Percentiles rank a stretch among this genome's conserved stretches.
Conservation (phyloP, 2,797 vertebrate species). For the Synanceia verrucosa region DNA sequence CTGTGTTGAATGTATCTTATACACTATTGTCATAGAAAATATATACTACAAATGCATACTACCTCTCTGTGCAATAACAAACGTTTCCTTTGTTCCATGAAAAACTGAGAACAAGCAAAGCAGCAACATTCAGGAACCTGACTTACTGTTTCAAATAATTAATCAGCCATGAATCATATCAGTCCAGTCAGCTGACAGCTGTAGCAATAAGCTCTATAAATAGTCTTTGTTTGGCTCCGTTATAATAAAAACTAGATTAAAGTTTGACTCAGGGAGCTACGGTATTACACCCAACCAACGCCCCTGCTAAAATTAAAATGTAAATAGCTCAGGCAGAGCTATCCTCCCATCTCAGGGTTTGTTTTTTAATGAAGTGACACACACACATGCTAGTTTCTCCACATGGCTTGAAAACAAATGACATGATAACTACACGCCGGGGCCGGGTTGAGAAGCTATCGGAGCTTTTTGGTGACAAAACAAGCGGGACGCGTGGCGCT, state of each 20-base stretch:
- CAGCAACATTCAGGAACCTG: not conserved
- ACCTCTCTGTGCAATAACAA: too few species aligned
- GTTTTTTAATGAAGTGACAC: conserved; percentile 58
- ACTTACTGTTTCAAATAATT: conserved; percentile 12
- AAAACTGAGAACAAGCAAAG: not conserved
- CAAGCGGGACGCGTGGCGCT: conserved; percentile 50
- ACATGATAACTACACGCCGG: conserved; percentile 48
- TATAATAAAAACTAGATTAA: conserved; percentile 58
- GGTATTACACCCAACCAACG: conserved; percentile 10
- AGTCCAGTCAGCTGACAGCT: not conserved
- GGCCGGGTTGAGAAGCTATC: conserved; percentile 40
- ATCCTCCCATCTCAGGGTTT: conserved; percentile 13
- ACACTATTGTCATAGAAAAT: too few species aligned
- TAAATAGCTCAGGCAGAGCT: conserved; percentile 40
- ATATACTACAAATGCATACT: too few species aligned
- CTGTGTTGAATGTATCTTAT: too few species aligned
- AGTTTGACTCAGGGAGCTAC: conserved; percentile 32
- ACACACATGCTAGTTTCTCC: conserved; percentile 38
- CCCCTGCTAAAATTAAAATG: conserved; percentile 39
- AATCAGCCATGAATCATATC: conserved; percentile 9
- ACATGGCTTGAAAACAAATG: conserved; percentile 62
- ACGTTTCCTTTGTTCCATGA: too few species aligned
- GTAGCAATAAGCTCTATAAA: conserved; percentile 18
- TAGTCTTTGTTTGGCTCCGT: conserved; percentile 29
- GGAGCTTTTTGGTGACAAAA: conserved; percentile 67